Conservation (phyloP, 2,888 invertebrate genomes). For the Nephrotoma appendiculata region DNA sequence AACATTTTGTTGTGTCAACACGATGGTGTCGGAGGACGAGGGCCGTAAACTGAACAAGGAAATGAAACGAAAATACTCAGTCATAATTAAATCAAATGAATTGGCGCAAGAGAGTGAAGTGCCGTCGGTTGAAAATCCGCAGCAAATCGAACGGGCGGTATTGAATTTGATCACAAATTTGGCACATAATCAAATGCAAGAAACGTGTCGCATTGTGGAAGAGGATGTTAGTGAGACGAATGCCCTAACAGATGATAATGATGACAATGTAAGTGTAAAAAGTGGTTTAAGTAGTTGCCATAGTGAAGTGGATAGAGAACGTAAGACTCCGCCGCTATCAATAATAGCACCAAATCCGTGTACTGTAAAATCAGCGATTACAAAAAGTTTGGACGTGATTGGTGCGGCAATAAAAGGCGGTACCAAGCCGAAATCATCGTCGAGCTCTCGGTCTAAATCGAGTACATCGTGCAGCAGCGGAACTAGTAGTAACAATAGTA, state of each 20-base stretch:
- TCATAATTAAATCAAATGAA: constrained; percentile 42
- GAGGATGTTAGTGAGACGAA: neutral
- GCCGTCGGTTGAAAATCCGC: constrained; percentile 53
- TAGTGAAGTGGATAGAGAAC: constrained; percentile 11
- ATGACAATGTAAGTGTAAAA: neutral
- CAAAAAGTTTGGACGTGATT: constrained; percentile 30
- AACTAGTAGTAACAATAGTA: neutral
- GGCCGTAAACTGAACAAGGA: constrained; percentile 56
- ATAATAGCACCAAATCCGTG: constrained; percentile 30
- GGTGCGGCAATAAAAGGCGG: constrained; percentile 16
- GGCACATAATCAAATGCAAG: constrained; percentile 16
- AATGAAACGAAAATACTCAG: constrained; percentile 68
- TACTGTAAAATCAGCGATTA: constrained; percentile 30
- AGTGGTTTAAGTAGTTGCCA: neutral
- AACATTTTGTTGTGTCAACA: constrained; percentile 78
- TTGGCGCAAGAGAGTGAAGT: constrained; percentile 27
- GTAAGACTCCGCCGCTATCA: constrained; percentile 28
- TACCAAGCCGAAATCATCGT: constrained; percentile 18
- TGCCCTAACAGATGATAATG: neutral
- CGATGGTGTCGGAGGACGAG: constrained; percentile 56
- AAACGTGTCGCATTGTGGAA: constrained; percentile 17
- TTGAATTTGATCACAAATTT: constrained; percentile 47
- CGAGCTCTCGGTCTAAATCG: constrained; percentile 17
- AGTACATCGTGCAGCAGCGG: neutral
- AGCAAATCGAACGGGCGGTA: constrained; percentile 54